These are phyloP conservation scores for Palloptera scutellata DNA, from an alignment of 2,888 invertebrate genomes.

Conservation along the genomic window DNA sequence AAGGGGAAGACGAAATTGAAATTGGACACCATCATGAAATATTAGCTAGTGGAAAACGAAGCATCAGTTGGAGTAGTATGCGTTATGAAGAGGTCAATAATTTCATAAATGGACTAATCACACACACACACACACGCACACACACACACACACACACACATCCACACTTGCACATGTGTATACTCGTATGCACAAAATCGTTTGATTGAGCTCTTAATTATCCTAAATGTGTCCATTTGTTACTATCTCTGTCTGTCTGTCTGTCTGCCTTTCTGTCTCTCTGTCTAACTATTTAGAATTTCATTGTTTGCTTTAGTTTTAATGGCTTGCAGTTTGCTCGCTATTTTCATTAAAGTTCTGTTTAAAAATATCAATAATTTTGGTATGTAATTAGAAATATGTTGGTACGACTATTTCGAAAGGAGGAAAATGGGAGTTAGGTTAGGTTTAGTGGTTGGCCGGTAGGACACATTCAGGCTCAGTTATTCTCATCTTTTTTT, in stretches of 20 bases:
- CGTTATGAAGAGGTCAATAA: constrained; percentile 20
- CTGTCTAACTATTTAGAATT: no score
- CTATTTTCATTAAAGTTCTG: no score
- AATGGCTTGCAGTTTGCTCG: no score
- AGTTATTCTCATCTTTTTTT: no score
- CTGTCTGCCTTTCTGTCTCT: not conserved
- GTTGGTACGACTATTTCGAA: no score
- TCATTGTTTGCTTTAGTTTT: no score
- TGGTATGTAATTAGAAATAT: no score
- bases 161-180: not conserved
- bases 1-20: constrained; percentile 21
- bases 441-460: no score
- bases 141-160: not conserved
- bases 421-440: no score
- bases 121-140: not conserved
- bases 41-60: not conserved
- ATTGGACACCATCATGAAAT: constrained; percentile 21
- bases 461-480: no score
- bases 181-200: not conserved
- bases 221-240: not conserved
- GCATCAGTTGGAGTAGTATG: not conserved
- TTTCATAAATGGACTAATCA: constrained; percentile 31
- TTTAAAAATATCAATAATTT: no score
- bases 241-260: not conserved
- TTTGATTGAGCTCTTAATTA: constrained; percentile 8